A percentile compares a stretch with the other conserved stretches of the same genome.
phyloP scores from a whole-genome alignment of 2,113 vertebrate genomes.

The Danio rerio region GRCz12tu NC_133193.1:4980501-4981000 shows the following conservation, averaged over 20 bases:
- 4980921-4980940: background rate
- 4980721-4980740: background rate
- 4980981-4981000: constrained; percentile 2
- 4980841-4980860: constrained; percentile 18
- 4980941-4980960: constrained; percentile 21
- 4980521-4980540: no score
- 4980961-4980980: background rate
- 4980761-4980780: constrained; percentile 26
- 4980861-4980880: background rate
- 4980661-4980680: background rate
- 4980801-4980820: constrained; percentile 42
- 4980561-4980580: no score
- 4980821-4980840: constrained; percentile 52
- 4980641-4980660: background rate
- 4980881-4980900: background rate
- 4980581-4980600: no score
- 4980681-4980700: background rate
- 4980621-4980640: background rate
- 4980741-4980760: background rate
- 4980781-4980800: constrained; percentile 36
- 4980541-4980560: no score
- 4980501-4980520: no score
- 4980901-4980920: background rate
- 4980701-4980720: background rate
- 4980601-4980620: no score